Conservation (phyloP, 2,888 invertebrate genomes). For the Phyllotreta cruciferae region DNA sequence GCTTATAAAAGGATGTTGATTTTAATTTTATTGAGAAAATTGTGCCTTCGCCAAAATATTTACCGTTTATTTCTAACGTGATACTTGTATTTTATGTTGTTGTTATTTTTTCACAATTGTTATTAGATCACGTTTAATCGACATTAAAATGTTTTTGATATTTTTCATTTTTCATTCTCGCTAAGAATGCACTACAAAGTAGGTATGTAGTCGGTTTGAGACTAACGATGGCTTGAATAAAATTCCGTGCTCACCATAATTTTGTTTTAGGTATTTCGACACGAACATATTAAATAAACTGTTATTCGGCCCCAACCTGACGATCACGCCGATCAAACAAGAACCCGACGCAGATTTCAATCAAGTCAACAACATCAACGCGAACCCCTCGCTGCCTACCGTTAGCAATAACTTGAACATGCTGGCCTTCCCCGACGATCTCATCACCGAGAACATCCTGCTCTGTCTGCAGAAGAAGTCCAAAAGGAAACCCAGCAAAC, state of each 20-base stretch:
- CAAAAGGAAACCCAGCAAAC: slow-evolving; percentile 30
- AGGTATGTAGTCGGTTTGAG: slow-evolving; percentile 24
- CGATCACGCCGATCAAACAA: slow-evolving; percentile 45
- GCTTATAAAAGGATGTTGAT: too few relatives aligned
- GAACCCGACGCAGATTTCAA: slow-evolving; percentile 28
- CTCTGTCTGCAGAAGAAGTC: slow-evolving; percentile 38
- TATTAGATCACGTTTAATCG: slow-evolving; percentile 4
- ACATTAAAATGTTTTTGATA: background rate
- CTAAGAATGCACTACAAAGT: background rate
- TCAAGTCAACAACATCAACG: too few relatives aligned
- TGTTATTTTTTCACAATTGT: background rate
- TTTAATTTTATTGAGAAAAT: too few relatives aligned
- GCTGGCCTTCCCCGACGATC: background rate
- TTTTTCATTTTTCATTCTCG: too few relatives aligned
- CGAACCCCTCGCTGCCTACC: background rate
- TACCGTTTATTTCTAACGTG: too few relatives aligned
- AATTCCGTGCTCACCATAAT: slow-evolving; percentile 20
- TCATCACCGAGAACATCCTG: slow-evolving; percentile 35
- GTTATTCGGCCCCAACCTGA: slow-evolving; percentile 45
- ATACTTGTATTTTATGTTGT: background rate
- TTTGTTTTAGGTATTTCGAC: slow-evolving; percentile 48
- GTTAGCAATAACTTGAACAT: slow-evolving; percentile 1
- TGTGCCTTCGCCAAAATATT: too few relatives aligned
- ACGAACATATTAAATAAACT: slow-evolving; percentile 45
- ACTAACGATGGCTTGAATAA: background rate